These are phyloP conservation scores for Lordiphosa stackelbergi DNA, from an alignment of 1,140 invertebrate species.

Conservation along the genomic window DNA sequence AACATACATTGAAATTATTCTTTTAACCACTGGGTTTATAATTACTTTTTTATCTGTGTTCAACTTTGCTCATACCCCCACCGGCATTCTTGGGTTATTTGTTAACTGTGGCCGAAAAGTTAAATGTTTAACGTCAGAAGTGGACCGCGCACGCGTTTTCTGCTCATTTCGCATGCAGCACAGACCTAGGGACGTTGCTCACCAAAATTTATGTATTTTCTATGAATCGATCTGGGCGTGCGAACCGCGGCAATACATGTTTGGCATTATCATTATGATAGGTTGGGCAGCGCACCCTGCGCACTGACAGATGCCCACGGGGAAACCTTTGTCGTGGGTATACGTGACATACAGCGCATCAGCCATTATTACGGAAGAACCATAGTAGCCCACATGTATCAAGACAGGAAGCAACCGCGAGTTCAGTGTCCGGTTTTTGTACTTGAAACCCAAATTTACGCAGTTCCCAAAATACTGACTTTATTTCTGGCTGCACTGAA, in stretches of 20 bases:
- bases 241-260: slow-evolving; percentile 40
- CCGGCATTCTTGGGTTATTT: slow-evolving; percentile 16
- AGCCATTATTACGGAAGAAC: slow-evolving; percentile 47
- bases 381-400: slow-evolving; percentile 7
- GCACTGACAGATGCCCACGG: slow-evolving; percentile 5
- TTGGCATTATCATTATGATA: slow-evolving; percentile 38
- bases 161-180: slow-evolving; percentile 39
- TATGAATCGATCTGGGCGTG: slow-evolving; percentile 43
- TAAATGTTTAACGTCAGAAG: slow-evolving; percentile 34
- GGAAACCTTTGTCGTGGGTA: slow-evolving; percentile 15
- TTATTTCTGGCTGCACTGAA: slow-evolving; percentile 46
- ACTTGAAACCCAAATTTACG: slow-evolving; percentile 72
- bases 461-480: slow-evolving; percentile 54
- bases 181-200: slow-evolving; percentile 23
- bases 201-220: slow-evolving; percentile 32
- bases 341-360: slow-evolving; percentile 42
- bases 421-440: slow-evolving; percentile 69
- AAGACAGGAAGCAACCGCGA: slow-evolving; percentile 41
- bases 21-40: no score
- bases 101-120: neutral
- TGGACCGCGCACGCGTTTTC: slow-evolving; percentile 52
- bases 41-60: no score
- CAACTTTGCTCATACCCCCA: neutral
- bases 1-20: no score
- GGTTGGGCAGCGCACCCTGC: slow-evolving; percentile 22